A percentile compares a stretch with the other conserved stretches of the same genome.
Conservation (phyloP, 2,888 invertebrate genomes). For the Lepidonotus clava region DNA sequence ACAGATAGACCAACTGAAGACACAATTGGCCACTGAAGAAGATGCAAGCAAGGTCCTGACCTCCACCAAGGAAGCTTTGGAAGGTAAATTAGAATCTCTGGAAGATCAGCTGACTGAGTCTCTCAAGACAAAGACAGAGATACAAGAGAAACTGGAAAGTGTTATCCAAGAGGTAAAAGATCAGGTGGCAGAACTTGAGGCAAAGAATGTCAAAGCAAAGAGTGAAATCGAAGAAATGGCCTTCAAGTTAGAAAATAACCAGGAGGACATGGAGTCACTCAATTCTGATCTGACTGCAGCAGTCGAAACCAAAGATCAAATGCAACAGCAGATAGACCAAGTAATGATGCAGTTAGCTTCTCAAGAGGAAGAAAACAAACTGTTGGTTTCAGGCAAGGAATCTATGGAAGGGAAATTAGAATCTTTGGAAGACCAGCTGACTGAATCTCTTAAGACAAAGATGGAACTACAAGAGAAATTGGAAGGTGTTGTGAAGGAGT, state of each 20-base stretch:
- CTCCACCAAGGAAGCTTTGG: neutral
- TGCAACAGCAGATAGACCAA: neutral
- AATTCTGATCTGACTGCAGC: neutral
- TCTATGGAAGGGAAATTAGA: neutral
- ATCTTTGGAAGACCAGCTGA: slow-evolving; percentile 7
- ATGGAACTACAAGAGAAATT: neutral
- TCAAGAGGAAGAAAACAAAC: neutral
- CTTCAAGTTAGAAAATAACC: neutral
- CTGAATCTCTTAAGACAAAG: neutral
- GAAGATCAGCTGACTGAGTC: neutral
- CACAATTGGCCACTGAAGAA: neutral
- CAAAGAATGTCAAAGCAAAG: neutral
- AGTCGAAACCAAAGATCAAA: neutral
- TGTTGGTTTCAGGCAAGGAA: neutral
- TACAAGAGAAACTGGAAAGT: neutral
- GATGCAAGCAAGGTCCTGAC: neutral
- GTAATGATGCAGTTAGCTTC: neutral
- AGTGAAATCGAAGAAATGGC: neutral
- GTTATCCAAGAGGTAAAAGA: neutral
- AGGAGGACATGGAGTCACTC: neutral
- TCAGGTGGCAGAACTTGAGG: neutral
- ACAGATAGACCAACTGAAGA: neutral
- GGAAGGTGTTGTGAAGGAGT: neutral
- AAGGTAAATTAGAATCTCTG: neutral
- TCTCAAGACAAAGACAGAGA: neutral